Base-by-base conservation (phyloP, 2,888 invertebrate genomes). In the Campaea margaritaria region DNA sequence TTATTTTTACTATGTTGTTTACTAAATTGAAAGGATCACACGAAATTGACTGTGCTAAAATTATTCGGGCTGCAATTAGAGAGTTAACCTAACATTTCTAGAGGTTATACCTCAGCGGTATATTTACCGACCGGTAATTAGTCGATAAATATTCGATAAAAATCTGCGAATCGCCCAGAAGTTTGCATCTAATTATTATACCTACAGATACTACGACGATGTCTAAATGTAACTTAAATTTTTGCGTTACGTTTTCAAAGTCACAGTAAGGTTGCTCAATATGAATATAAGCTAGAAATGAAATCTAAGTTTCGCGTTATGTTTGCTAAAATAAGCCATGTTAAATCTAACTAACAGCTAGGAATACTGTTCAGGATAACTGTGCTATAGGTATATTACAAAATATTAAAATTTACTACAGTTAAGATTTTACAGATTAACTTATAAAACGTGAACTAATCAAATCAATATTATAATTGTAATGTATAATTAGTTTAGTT, bases 291-390 rank as follows among this genome's bases (percentile, higher is more conserved):
- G 41, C 31, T 50, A 39, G 39, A 64, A 65, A 64, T 54, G 52
- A 66, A 55, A 55, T 54, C 62, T 67, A 64, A 49, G n/a, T 15
- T 45, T 65, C 48, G 64, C 64, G 52, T 59, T 58, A 46, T 59
- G 64, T 55, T 66, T 52, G 66, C 74, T 73, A 74, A 71, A 62
- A 58, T 62, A 75, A 75, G 75, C 76, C 42, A 67, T 68, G 69
- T 57, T 57, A 47, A 60, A 62, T 63, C 69, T 75, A 76, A 54
- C 61, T 59, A 65, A 74, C 68, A 59, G 55, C 75, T 78, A 76
- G 69, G 67, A 73, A 74, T 74, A 73, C 72, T 73, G 74, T 72
- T 76, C 65, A 64, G 73, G 65, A 68, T 69, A 64, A 58, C 64
- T 58, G 72, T 74, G 74, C 70, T 65, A 47, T 54, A 54, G n/a